Percentiles rank a stretch among this genome's conserved stretches.
Conservation (phyloP, 2,113 vertebrate species). For the Chamaea fasciata region DNA sequence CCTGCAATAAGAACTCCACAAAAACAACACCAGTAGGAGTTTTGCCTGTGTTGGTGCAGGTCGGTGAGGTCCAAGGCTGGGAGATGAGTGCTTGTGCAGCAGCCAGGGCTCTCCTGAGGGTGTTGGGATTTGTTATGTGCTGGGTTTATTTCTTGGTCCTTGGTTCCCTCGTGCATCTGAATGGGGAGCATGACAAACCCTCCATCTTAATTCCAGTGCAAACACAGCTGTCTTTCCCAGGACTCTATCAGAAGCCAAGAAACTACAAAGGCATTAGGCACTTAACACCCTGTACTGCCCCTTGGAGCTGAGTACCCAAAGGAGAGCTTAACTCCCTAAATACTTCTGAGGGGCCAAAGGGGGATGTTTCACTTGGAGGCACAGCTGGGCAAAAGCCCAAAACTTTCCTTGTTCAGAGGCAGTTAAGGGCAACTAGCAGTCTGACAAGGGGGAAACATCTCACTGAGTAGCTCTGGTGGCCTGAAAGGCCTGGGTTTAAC, state of each 20-base stretch:
- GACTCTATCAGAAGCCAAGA: background rate
- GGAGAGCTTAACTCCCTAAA: background rate
- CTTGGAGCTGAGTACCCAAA: background rate
- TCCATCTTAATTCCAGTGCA: background rate
- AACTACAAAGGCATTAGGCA: background rate
- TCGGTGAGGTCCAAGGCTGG: background rate
- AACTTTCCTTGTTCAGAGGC: background rate
- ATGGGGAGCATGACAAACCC: background rate
- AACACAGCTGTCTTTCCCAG: slow-evolving; percentile 3
- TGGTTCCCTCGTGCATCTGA: background rate
- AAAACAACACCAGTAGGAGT: background rate
- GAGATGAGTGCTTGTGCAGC: background rate
- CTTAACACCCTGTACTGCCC: background rate
- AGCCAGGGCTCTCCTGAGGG: background rate
- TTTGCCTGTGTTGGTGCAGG: background rate
- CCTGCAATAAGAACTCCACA: background rate
- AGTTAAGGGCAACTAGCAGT: background rate
- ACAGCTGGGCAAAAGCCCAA: background rate
- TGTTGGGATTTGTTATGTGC: background rate
- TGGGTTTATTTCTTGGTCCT: background rate
- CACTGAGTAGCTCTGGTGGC: background rate
- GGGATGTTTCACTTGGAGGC: background rate
- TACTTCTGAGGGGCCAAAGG: background rate
- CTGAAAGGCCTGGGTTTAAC: background rate
- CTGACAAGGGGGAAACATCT: background rate